phyloP scores from a whole-genome alignment of 1,140 invertebrate genomes.

The Venturia canescens region DNA sequence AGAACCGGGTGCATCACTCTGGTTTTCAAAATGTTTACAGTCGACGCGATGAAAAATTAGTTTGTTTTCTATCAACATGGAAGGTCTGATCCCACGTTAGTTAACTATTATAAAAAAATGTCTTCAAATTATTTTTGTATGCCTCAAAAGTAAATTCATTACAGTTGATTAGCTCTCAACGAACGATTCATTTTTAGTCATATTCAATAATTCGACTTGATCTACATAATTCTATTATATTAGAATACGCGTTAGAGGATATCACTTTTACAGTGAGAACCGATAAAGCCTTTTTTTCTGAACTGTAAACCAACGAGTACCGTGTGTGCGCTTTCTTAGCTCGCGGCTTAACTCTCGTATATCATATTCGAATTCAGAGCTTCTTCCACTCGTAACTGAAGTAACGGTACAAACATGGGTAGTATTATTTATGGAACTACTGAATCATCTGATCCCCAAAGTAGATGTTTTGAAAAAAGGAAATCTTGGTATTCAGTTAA shows the following conservation, averaged over 20 bases:
- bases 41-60: too few relatives aligned
- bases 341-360: conserved; percentile 60
- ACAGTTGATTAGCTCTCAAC: too few relatives aligned
- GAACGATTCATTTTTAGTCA: too few relatives aligned
- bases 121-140: background rate
- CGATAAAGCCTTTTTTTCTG: conserved; percentile 61
- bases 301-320: conserved; percentile 54
- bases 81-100: too few relatives aligned
- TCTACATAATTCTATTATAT: background rate
- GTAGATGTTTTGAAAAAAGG: background rate
- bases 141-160: background rate
- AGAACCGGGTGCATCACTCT: too few relatives aligned
- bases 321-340: conserved; percentile 59
- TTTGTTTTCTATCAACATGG: too few relatives aligned
- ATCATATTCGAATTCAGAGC: conserved; percentile 69
- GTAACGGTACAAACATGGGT: background rate
- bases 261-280: conserved; percentile 53
- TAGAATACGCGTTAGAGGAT: conserved; percentile 40
- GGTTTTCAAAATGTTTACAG: background rate
- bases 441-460: background rate
- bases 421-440: background rate
- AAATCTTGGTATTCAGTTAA: background rate
- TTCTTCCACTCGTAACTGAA: conserved; percentile 2
- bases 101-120: too few relatives aligned
- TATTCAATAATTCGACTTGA: too few relatives aligned